phyloP scores from a whole-genome alignment of 2,797 vertebrate species.

The Smutsia gigantea region DNA sequence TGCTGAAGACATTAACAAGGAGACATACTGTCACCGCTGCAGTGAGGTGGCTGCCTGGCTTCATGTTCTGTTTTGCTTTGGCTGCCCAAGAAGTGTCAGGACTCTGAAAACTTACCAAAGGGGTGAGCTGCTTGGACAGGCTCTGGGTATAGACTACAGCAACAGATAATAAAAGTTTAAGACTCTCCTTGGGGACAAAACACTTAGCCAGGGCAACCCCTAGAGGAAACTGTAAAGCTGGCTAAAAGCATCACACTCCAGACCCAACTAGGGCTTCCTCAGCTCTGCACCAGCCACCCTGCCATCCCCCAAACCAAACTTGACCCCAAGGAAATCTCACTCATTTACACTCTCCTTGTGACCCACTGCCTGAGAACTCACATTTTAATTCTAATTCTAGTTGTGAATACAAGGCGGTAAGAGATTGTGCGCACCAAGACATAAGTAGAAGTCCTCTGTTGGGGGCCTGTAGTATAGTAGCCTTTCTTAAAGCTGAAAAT shows the following conservation, averaged over 20 bases:
- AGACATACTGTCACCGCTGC: neutral
- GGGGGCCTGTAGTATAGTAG: neutral
- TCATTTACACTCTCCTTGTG: neutral
- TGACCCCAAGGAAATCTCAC: neutral
- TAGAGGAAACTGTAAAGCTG: neutral
- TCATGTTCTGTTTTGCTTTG: neutral
- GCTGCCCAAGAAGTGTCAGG: neutral
- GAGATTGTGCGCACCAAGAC: neutral
- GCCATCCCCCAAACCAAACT: neutral
- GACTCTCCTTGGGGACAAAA: neutral
- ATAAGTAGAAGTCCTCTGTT: neutral
- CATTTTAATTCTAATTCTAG: neutral
- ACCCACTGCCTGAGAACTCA: neutral
- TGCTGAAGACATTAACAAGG: neutral
- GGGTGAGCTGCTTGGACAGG: neutral
- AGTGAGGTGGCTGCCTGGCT: neutral
- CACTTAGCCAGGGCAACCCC: neutral
- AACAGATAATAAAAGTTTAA: neutral
- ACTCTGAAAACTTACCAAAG: conserved; percentile 20
- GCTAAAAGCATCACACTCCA: neutral
- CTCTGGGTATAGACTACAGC: neutral
- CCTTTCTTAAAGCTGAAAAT: neutral
- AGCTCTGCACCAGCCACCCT: neutral
- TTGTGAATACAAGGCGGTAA: neutral
- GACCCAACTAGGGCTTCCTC: neutral